Evolutionary conservation across 2,113 vertebrate genomes (phyloP).

Genomic region (Octodon degus): DNA sequence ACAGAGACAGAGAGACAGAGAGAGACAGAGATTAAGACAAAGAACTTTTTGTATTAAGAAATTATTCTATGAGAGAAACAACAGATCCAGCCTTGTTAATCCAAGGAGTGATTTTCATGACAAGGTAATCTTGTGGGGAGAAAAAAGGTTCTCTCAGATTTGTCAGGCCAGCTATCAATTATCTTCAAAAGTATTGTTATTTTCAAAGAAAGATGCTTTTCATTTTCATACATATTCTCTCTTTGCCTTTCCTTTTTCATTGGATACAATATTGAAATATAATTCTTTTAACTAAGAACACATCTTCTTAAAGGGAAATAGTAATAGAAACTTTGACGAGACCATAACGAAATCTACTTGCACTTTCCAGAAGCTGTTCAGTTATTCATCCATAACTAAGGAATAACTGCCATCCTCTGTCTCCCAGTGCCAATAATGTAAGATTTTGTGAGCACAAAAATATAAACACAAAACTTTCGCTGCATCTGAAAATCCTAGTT

Average conservation of each 20-base stretch:
- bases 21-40: neutral
- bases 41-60: neutral
- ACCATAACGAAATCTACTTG: neutral
- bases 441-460: neutral
- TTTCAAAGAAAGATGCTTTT: neutral
- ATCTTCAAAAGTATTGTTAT: slow-evolving; percentile 24
- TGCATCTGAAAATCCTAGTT: slow-evolving; percentile 8
- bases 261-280: neutral
- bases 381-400: slow-evolving; percentile 16
- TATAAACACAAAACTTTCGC: slow-evolving; percentile 45
- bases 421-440: neutral
- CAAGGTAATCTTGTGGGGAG: neutral
- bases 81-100: neutral
- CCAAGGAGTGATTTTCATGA: neutral
- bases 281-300: neutral
- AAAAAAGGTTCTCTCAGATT: neutral
- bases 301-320: slow-evolving; percentile 12
- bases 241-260: slow-evolving; percentile 26
- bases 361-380: neutral
- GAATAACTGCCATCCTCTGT: slow-evolving; percentile 18
- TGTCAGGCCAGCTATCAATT: neutral
- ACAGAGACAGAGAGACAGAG: neutral
- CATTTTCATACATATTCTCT: neutral
- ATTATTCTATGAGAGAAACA: neutral
- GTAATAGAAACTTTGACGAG: neutral